Conservation (phyloP, 1,140 invertebrate genomes). For the Macrostomum lignano region DNA sequence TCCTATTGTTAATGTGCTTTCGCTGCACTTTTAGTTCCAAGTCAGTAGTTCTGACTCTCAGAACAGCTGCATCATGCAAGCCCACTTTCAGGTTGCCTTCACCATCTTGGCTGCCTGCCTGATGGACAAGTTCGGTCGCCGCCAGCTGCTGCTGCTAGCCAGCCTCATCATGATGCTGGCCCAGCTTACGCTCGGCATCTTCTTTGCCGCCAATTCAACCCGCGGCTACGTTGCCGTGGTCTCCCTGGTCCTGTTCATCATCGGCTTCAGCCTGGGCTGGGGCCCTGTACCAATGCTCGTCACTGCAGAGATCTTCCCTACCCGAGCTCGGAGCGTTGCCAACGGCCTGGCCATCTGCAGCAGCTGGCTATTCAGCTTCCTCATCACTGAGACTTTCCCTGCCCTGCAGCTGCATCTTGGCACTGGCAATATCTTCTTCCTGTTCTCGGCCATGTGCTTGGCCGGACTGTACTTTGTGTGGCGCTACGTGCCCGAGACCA, state of each 20-base stretch:
- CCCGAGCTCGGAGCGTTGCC: slow-evolving; percentile 51
- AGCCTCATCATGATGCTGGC: slow-evolving; percentile 15
- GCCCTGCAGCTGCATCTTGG: slow-evolving; percentile 39
- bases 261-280: slow-evolving; percentile 60
- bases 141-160: slow-evolving; percentile 36
- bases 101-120: slow-evolving; percentile 52
- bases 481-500: no score
- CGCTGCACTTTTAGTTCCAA: no score
- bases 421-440: slow-evolving; percentile 34
- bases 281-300: slow-evolving; percentile 76
- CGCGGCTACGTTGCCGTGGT: slow-evolving; percentile 50
- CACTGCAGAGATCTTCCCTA: slow-evolving; percentile 62
- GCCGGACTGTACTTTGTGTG: no score
- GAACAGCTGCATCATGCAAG: no score
- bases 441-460: slow-evolving; percentile 21
- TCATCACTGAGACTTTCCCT: slow-evolving; percentile 58
- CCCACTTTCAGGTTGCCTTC: slow-evolving; percentile 55
- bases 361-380: slow-evolving; percentile 61
- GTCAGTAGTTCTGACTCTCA: no score
- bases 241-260: slow-evolving; percentile 51
- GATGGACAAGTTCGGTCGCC: slow-evolving; percentile 45
- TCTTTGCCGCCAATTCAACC: slow-evolving; percentile 12
- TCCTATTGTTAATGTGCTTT: no score
- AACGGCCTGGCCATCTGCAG: slow-evolving; percentile 52
- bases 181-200: slow-evolving; percentile 14